A percentile compares a stretch with the other conserved stretches of the same genome.
Conservation (phyloP, 2,797 vertebrate genomes). For the Cyprinodon diabolis region DNA sequence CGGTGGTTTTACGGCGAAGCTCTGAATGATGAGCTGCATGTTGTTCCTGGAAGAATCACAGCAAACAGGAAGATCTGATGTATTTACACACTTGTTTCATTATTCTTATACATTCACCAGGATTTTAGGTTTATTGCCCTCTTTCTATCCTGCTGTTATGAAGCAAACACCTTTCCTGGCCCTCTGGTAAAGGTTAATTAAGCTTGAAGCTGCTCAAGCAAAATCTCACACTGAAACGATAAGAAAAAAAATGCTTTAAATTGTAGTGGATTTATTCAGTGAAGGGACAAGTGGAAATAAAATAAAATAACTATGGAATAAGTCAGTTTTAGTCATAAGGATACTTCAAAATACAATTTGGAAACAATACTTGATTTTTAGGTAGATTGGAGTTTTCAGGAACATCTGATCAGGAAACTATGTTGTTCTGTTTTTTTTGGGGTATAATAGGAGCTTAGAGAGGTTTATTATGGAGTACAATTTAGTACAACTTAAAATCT, state of each 20-base stretch:
- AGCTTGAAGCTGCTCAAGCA: background rate
- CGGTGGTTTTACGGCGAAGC: background rate
- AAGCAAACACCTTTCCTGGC: background rate
- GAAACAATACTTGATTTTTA: background rate
- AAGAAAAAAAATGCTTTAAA: background rate
- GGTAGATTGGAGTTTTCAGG: background rate
- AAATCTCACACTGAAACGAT: background rate
- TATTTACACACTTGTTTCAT: conserved; percentile 28
- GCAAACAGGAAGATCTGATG: conserved; percentile 1
- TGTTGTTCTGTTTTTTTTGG: background rate
- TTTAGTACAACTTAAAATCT: no score
- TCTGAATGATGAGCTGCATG: conserved; percentile 3
- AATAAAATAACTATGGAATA: no score
- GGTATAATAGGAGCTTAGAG: background rate
- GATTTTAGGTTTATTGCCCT: background rate
- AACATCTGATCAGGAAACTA: background rate
- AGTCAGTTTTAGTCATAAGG: no score
- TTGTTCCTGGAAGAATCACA: conserved; percentile 7
- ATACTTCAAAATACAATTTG: background rate
- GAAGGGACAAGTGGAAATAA: background rate
- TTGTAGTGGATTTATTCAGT: background rate
- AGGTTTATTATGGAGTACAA: background rate
- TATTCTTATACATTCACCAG: background rate
- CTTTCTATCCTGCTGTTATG: background rate
- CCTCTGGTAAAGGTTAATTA: background rate